Conservation (phyloP, 2,888 invertebrate species). For the Pammene fasciana region DNA sequence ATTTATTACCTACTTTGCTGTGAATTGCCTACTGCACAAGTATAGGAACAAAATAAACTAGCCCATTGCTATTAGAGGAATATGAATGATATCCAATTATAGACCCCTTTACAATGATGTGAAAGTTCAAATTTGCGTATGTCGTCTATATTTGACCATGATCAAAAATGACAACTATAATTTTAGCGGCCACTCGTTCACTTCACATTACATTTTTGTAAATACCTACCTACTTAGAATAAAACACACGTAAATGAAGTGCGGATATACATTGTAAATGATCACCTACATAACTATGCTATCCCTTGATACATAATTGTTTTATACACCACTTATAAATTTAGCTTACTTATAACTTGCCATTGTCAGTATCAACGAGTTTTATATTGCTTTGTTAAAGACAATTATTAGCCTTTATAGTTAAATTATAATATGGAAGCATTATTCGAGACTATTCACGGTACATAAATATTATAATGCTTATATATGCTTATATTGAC, state of each 20-base stretch:
- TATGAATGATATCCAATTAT: no score
- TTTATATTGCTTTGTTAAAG: not conserved
- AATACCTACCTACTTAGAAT: constrained; percentile 22
- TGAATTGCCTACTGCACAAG: no score
- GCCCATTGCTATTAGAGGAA: no score
- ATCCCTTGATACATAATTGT: constrained; percentile 43
- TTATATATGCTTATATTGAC: no score
- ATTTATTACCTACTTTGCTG: no score
- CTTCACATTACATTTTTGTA: constrained; percentile 3
- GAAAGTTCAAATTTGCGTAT: not conserved
- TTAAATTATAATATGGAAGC: not conserved
- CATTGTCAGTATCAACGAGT: constrained; percentile 5
- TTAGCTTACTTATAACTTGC: not conserved
- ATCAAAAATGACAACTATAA: not conserved
- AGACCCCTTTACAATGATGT: no score
- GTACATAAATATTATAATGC: not conserved
- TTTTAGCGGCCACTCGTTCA: constrained; percentile 11
- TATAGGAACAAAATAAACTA: no score
- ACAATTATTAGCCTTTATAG: no score
- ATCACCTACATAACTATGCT: constrained; percentile 11
- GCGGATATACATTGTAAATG: constrained; percentile 14
- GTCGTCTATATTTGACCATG: not conserved
- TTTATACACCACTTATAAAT: constrained; percentile 37
- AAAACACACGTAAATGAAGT: constrained; percentile 3
- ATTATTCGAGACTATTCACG: constrained; percentile 5